Percentiles rank a stretch among this genome's conserved stretches.
These are phyloP conservation scores for Pheosia gnoma DNA, from an alignment of 2,888 invertebrate genomes.

Conservation along the genomic window DNA sequence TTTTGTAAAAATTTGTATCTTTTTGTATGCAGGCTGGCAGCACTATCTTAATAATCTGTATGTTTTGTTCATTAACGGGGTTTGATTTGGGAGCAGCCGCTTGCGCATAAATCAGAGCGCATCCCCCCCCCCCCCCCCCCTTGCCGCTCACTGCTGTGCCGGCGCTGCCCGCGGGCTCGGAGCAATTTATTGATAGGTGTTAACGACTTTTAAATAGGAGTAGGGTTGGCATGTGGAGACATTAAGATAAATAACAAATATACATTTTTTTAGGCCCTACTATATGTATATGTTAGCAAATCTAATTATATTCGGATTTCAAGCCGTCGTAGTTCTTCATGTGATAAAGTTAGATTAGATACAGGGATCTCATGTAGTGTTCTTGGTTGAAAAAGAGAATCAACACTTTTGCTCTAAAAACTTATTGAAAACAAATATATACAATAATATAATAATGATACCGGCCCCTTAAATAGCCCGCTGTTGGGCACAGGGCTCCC, in stretches of 20 bases:
- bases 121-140: neutral
- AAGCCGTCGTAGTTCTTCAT: too few species aligned
- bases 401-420: too few species aligned
- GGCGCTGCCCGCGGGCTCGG: constrained; percentile 12
- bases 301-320: too few species aligned
- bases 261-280: too few species aligned
- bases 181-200: constrained; percentile 24
- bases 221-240: neutral
- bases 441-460: too few species aligned
- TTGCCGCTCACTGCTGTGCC: neutral
- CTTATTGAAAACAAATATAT: too few species aligned
- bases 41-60: constrained; percentile 5
- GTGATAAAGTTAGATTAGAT: too few species aligned
- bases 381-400: too few species aligned
- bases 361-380: too few species aligned
- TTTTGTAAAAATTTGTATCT: neutral
- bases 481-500: too few species aligned
- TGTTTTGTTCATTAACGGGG: constrained; percentile 17
- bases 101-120: constrained; percentile 22
- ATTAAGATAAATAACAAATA: neutral
- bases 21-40: neutral
- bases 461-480: too few species aligned
- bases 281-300: too few species aligned
- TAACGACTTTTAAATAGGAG: constrained; percentile 17
- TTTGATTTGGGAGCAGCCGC: constrained; percentile 17